Base-by-base conservation (phyloP, 2,888 invertebrate species). In the Chaitophorus viminalis region DNA sequence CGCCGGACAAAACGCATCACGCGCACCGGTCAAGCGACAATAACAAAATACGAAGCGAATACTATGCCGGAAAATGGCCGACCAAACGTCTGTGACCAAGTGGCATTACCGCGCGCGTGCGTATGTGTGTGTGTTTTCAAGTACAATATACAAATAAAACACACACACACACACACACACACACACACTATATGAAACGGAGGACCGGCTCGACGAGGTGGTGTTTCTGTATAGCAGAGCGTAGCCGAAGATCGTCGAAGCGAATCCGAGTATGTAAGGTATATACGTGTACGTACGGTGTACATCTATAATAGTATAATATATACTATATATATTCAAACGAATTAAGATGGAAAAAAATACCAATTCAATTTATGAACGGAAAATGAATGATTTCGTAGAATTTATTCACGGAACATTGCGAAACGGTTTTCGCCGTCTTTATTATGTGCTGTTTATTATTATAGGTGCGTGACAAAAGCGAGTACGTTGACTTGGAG, bases 321-420 rank as follows among this genome's bases (percentile, higher is more conserved):
- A 79, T 33, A 60, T 33, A 25, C 25, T 25, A 11, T 68, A 82
- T n/a, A n/a, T 65, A 82, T 68, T 25, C 46, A 29, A 4, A 65
- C 65, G 75, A 70, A 82, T 70, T 46, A 82, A 82, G 29, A 68
- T 70, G 65, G 9, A 33, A 46, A 60, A 21, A 60, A 33, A 72
- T 82, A n/a, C 54, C 46, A 72, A 72, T 72, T 72, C 81, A 81
- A 81, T 81, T 79, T 79, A 65, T 70, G 29, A 2, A 25, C 60
- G 60, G 14, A 46, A 46, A 46, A n/a, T n/a, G n/a, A n/a, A n/a
- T n/a, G n/a, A n/a, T n/a, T n/a, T 46, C 14, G 65, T 65, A 65
- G 65, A n/a, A 65, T 65, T 65, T 65, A 25, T 65, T 9, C 29
- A 31, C 31, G 29, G 70, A 17, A 3, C 36, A 36, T 33, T 25